Percentiles rank a stretch among this genome's conserved stretches.
These are phyloP conservation scores for Invenusta paracnida DNA, from an alignment of 2,888 invertebrate species.

Conservation along the genomic window DNA sequence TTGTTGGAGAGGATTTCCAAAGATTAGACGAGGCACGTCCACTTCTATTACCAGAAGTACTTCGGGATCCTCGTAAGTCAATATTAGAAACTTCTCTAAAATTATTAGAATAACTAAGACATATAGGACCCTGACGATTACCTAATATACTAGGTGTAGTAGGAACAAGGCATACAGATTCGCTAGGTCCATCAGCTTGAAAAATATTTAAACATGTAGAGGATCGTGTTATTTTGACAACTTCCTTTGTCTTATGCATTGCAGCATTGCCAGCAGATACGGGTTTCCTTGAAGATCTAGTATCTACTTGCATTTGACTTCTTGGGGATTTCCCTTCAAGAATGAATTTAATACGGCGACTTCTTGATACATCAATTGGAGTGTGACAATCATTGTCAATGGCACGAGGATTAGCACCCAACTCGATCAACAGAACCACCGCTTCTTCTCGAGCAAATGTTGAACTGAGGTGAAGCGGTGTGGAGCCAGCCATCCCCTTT, in stretches of 20 bases:
- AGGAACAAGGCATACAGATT: too few relatives aligned
- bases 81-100: conserved; percentile 5
- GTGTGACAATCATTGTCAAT: conserved; percentile 56
- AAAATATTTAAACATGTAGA: not conserved
- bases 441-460: conserved; percentile 27
- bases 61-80: not conserved
- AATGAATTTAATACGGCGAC: conserved; percentile 45
- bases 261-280: conserved; percentile 1
- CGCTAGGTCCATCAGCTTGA: not conserved
- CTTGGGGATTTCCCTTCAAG: conserved; percentile 17
- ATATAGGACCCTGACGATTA: not conserved
- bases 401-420: conserved; percentile 9
- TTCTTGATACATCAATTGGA: conserved; percentile 55
- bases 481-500: not conserved
- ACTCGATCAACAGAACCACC: not conserved
- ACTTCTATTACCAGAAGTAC: not conserved
- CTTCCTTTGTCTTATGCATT: not conserved
- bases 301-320: not conserved
- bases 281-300: not conserved
- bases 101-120: not conserved
- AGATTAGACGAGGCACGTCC: not conserved
- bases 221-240: not conserved
- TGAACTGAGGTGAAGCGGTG: conserved; percentile 35
- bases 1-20: conserved; percentile 6
- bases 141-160: conserved; percentile 2